Evolutionary conservation across 53 echinoderm and acorn worm genomes (phyloP).

Genomic region (Antedon mediterranea): DNA sequence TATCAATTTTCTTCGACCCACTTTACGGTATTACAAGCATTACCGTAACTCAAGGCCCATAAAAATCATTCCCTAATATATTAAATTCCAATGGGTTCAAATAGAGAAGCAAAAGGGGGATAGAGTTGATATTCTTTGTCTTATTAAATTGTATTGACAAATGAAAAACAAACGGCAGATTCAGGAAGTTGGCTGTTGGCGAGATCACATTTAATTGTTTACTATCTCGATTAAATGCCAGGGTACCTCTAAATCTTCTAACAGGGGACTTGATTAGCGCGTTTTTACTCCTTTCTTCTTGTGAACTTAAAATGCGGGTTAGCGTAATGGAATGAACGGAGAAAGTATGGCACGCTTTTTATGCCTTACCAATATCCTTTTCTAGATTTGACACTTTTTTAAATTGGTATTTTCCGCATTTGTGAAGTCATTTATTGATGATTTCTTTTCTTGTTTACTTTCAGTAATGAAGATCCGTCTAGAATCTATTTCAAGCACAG

Average conservation of each 20-base stretch:
- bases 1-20: neutral
- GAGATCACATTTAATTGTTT: neutral
- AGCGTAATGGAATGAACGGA: no score
- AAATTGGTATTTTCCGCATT: no score
- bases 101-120: neutral
- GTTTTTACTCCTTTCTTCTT: no score
- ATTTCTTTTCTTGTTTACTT: neutral
- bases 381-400: no score
- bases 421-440: no score
- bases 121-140: neutral
- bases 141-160: neutral
- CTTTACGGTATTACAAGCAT: neutral
- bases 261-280: no score
- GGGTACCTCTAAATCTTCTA: no score
- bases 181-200: neutral
- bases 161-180: neutral
- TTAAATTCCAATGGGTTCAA: neutral
- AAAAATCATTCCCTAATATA: neutral
- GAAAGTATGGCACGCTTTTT: no score
- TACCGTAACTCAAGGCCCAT: neutral
- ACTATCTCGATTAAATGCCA: no score
- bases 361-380: no score
- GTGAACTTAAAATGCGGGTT: no score
- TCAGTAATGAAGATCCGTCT: neutral
- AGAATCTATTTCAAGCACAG: neutral